These are phyloP conservation scores for Trichogramma evanescens DNA, from an alignment of 2,888 invertebrate genomes.

Conservation along the genomic window DNA sequence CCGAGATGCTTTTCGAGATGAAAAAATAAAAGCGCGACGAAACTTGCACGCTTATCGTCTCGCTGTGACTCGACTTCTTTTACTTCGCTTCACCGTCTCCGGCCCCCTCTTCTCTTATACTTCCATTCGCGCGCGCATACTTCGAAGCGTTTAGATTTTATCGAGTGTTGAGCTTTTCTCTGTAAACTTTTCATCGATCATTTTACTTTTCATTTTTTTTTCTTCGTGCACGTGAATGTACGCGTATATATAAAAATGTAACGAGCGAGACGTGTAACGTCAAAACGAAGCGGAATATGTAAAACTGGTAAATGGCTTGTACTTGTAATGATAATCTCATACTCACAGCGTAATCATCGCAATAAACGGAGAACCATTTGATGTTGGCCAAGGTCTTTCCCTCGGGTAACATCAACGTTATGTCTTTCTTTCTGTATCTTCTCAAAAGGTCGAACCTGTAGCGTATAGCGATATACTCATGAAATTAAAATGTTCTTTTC, in stretches of 20 bases:
- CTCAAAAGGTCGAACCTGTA: constrained; percentile 65
- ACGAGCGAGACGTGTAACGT: too few species aligned
- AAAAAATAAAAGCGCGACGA: neutral
- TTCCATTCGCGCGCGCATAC: too few species aligned
- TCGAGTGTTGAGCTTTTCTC: neutral
- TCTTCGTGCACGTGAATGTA: neutral
- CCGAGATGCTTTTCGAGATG: neutral
- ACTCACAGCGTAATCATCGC: constrained; percentile 80
- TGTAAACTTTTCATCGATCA: neutral
- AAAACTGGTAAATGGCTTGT: neutral
- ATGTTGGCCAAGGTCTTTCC: constrained; percentile 76
- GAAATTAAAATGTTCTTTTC: neutral
- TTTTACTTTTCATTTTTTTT: neutral
- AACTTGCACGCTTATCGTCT: neutral
- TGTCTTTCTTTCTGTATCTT: constrained; percentile 72
- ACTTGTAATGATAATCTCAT: constrained; percentile 3
- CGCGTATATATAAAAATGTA: neutral
- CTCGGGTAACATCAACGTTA: constrained; percentile 80
- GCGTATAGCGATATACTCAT: constrained; percentile 1
- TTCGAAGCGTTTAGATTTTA: neutral
- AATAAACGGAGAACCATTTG: constrained; percentile 87
- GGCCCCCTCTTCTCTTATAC: too few species aligned
- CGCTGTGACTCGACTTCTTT: too few species aligned
- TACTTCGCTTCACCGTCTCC: too few species aligned
- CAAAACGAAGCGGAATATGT: neutral